Evolutionary conservation across 2,888 invertebrate species (phyloP).

Genomic region (Heliconius ismenius): DNA sequence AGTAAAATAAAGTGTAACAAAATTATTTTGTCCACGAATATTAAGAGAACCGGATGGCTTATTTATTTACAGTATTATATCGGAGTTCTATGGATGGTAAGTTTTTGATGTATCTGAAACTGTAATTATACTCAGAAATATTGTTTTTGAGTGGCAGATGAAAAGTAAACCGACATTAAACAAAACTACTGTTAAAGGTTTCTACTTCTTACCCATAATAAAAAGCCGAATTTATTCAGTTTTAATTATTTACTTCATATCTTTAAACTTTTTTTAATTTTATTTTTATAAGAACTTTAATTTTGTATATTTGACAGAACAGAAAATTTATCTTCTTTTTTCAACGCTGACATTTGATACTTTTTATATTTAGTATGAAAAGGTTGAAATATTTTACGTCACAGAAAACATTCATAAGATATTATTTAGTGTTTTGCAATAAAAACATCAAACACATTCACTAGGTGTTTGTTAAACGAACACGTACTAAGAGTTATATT

Average conservation of each 20-base stretch:
- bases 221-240: constrained; percentile 36
- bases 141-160: constrained; percentile 59
- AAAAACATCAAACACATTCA: neutral
- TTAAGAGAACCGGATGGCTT: neutral
- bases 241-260: constrained; percentile 41
- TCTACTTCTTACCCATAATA: constrained; percentile 69
- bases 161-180: constrained; percentile 57
- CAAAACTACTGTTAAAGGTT: constrained; percentile 52
- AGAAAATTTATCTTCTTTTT: constrained; percentile 65
- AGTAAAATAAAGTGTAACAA: constrained; percentile 37
- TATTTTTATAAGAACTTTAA: constrained; percentile 52
- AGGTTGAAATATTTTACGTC: constrained; percentile 7
- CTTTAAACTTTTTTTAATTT: constrained; percentile 45
- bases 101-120: constrained; percentile 41
- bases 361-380: constrained; percentile 37
- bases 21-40: neutral
- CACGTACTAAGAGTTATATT: too few relatives aligned
- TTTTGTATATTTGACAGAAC: constrained; percentile 57
- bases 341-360: constrained; percentile 60
- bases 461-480: neutral
- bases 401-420: neutral
- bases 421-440: neutral
- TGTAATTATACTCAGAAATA: constrained; percentile 70
- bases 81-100: constrained; percentile 69
- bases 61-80: constrained; percentile 68